Evolutionary conservation across 2,888 invertebrate genomes (phyloP).

Genomic region (Brenthis ino): DNA sequence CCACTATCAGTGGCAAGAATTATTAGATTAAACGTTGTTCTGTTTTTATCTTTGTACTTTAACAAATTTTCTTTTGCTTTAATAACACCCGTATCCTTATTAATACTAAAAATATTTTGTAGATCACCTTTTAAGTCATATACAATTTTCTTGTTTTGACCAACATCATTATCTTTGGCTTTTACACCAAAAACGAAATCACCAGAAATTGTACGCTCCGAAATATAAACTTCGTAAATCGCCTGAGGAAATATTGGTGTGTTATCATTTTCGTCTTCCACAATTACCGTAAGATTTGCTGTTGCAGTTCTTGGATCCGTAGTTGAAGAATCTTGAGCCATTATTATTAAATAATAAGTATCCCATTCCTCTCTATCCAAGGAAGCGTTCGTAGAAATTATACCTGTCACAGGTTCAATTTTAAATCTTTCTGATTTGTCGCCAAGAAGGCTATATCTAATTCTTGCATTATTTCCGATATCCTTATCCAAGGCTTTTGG

Average conservation of each 20-base stretch:
- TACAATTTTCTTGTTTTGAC: constrained; percentile 89
- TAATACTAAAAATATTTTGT: constrained; percentile 89
- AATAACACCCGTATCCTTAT: constrained; percentile 92
- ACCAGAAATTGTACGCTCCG: constrained; percentile 89
- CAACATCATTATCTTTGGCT: constrained; percentile 92
- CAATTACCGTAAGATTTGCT: constrained; percentile 90
- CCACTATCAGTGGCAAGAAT: constrained; percentile 93
- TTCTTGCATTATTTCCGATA: constrained; percentile 91
- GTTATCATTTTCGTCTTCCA: constrained; percentile 93
- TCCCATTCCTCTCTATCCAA: constrained; percentile 91
- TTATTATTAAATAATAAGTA: constrained; percentile 89
- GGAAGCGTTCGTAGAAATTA: constrained; percentile 87
- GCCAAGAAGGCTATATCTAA: constrained; percentile 92
- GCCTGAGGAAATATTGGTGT: constrained; percentile 88
- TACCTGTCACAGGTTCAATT: constrained; percentile 90
- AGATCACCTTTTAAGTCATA: constrained; percentile 91
- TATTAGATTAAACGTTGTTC: constrained; percentile 85
- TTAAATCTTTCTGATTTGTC: constrained; percentile 91
- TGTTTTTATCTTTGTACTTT: constrained; percentile 75
- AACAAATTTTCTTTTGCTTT: constrained; percentile 88
- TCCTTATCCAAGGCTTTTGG: constrained; percentile 92
- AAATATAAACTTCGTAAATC: constrained; percentile 90
- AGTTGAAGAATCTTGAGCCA: constrained; percentile 94
- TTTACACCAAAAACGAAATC: constrained; percentile 95
- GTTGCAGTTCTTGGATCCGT: constrained; percentile 92